Evolutionary conservation across 1,140 invertebrate genomes (phyloP).

Genomic region (Solenopsis invicta): DNA sequence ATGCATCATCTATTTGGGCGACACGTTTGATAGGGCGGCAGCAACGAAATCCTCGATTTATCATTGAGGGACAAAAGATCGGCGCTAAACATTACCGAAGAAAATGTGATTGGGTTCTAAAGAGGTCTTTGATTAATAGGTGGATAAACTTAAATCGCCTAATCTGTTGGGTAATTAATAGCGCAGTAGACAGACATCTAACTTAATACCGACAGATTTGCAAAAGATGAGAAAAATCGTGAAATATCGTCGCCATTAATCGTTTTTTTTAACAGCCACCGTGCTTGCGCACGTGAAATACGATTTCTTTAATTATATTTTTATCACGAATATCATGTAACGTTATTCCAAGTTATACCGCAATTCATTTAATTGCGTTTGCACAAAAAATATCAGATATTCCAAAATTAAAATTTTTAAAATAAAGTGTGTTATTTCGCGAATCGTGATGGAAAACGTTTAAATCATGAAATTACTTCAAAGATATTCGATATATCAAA

Average conservation of each 20-base stretch:
- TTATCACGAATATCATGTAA: background rate
- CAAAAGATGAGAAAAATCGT: constrained; percentile 24
- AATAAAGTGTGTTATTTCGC: background rate
- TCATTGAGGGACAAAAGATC: constrained; percentile 37
- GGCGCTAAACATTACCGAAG: background rate
- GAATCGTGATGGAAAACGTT: background rate
- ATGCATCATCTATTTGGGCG: constrained; percentile 27
- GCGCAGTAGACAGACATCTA: background rate
- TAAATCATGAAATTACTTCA: background rate
- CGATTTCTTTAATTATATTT: background rate
- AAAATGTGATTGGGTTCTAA: constrained; percentile 16
- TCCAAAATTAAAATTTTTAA: background rate
- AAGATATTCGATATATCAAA: background rate
- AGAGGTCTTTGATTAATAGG: constrained; percentile 76
- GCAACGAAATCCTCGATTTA: constrained; percentile 60
- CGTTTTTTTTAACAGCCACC: background rate
- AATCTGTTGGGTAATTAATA: constrained; percentile 71
- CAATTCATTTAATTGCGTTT: constrained; percentile 3
- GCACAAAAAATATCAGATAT: background rate
- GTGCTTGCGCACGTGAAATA: background rate
- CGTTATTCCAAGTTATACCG: background rate
- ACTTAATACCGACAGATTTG: background rate
- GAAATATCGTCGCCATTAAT: constrained; percentile 53
- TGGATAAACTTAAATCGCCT: constrained; percentile 72
- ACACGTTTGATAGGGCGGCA: constrained; percentile 13